Evolutionary conservation across 2,888 invertebrate genomes (phyloP), one percentile per base, ranked within the genome.

Genomic region (Lasioglossum malachurum): DNA sequence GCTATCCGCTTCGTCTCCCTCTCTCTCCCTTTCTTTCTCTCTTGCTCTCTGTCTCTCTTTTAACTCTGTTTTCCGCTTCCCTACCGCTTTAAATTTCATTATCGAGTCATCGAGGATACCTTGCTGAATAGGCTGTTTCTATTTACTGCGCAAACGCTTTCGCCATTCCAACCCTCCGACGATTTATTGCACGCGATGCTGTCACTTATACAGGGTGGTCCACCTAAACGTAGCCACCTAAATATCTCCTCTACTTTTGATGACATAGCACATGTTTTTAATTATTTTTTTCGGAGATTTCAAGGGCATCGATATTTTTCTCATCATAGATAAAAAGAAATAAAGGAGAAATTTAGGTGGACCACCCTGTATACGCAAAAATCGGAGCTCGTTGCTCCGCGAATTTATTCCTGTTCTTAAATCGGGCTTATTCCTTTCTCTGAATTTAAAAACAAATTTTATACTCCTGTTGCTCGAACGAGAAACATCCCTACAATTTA

Each of bases 101-200:
- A 88, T 80, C 87, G 84, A 89, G 82, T 84, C 80, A 85, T 89
- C 78, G 80, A 67, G 44, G 53, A 71, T 38, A 75, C 44, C 16
- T 31, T 82, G 78, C 78, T 69, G 75, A 84, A 49, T 60, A 60
- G 69, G 57, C 74, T 73, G 41, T 73, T 71, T 46, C 49, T 44
- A 27, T 72, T 82, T 84, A 78, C 19, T 14, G 12, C 31, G 49
- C 49, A 27, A n/a, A n/a, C n/a, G 49, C 49, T 64, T 16, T 64
- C 31, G 31, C 60, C 60, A 3, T 27, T 27, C 27, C 4, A 27
- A 60, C 27, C 60, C 12, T 60, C 14, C 60, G n/a, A 60, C 60
- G 27, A 60, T 60, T 60, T 60, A 60, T 60, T 60, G 60, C 60
- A 27, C 14, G 57, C 57, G n/a, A 60, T 14, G 27, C n/a, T 27